phyloP scores from a whole-genome alignment of 2,888 invertebrate species.

The Melolontha melolontha region DNA sequence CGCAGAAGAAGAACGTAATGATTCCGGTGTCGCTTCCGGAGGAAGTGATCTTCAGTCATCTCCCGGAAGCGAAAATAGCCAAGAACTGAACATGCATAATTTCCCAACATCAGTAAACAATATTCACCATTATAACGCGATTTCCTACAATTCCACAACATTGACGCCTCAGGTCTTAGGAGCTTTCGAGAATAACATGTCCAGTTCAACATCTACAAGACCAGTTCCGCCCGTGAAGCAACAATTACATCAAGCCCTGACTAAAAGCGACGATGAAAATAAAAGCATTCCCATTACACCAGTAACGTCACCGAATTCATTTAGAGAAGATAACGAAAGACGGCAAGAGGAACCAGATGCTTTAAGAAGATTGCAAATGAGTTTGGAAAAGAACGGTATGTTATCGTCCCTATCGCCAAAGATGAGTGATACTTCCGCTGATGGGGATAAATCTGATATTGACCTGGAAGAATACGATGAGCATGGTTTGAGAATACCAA shows the following conservation, averaged over 20 bases:
- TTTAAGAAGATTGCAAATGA: slow-evolving; percentile 60
- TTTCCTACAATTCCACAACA: slow-evolving; percentile 44
- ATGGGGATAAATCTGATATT: slow-evolving; percentile 67
- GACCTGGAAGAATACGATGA: slow-evolving; percentile 70
- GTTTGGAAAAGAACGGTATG: slow-evolving; percentile 58
- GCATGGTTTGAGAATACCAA: slow-evolving; percentile 71
- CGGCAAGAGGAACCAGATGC: slow-evolving; percentile 54
- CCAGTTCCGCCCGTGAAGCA: slow-evolving; percentile 63
- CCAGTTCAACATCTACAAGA: slow-evolving; percentile 70
- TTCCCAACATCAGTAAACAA: slow-evolving; percentile 34
- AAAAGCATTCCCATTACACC: slow-evolving; percentile 22
- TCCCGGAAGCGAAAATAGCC: slow-evolving; percentile 68
- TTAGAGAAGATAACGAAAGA: slow-evolving; percentile 21
- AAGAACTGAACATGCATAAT: slow-evolving; percentile 47
- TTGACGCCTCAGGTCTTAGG: slow-evolving; percentile 17
- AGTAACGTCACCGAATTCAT: slow-evolving; percentile 45
- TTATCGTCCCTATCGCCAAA: slow-evolving; percentile 53
- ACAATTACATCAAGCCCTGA: background rate
- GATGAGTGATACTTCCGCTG: slow-evolving; percentile 59
- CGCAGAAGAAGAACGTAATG: slow-evolving; percentile 66
- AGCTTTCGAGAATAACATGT: slow-evolving; percentile 53
- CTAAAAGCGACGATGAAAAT: no score
- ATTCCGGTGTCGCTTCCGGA: slow-evolving; percentile 72
- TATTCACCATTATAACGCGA: background rate
- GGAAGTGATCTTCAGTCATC: slow-evolving; percentile 74